Conservation (phyloP, 2,888 invertebrate genomes). For the Drosophila subsilvestris region DNA sequence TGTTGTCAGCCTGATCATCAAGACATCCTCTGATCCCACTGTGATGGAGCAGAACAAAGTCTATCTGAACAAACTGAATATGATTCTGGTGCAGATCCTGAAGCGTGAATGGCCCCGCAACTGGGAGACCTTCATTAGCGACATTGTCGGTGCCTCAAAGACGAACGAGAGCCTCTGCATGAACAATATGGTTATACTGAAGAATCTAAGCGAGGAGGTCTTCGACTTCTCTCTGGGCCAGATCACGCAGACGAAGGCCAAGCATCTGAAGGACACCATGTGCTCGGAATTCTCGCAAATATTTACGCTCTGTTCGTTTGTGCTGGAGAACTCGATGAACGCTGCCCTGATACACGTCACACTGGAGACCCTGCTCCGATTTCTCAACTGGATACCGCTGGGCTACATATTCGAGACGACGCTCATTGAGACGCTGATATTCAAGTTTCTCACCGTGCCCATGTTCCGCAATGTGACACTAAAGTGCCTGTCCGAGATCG, state of each 20-base stretch:
- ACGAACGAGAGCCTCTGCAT: slow-evolving; percentile 99
- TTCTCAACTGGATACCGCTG: slow-evolving; percentile 99
- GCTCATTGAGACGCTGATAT: slow-evolving; percentile 95
- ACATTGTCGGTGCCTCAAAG: slow-evolving; percentile 99
- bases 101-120: slow-evolving; percentile 99
- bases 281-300: slow-evolving; percentile 99
- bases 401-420: slow-evolving; percentile 99
- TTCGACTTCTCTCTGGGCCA: slow-evolving; percentile 99
- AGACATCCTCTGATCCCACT: slow-evolving; percentile 96
- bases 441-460: slow-evolving; percentile 98
- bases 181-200: slow-evolving; percentile 99
- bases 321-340: slow-evolving; percentile 98
- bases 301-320: slow-evolving; percentile 98
- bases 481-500: slow-evolving; percentile 99
- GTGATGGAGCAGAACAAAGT: slow-evolving; percentile 96
- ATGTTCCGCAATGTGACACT: slow-evolving; percentile 99
- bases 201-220: slow-evolving; percentile 98
- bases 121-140: slow-evolving; percentile 99
- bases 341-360: slow-evolving; percentile 98
- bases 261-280: slow-evolving; percentile 99
- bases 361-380: slow-evolving; percentile 96
- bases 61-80: slow-evolving; percentile 98
- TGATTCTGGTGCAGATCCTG: slow-evolving; percentile 99
- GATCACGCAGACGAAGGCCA: slow-evolving; percentile 99
- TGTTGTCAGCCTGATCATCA: slow-evolving; percentile 99